Evolutionary conservation across 2,797 vertebrate species (phyloP), one percentile per base, ranked within the genome.

Genomic region (Todus mexicanus): DNA sequence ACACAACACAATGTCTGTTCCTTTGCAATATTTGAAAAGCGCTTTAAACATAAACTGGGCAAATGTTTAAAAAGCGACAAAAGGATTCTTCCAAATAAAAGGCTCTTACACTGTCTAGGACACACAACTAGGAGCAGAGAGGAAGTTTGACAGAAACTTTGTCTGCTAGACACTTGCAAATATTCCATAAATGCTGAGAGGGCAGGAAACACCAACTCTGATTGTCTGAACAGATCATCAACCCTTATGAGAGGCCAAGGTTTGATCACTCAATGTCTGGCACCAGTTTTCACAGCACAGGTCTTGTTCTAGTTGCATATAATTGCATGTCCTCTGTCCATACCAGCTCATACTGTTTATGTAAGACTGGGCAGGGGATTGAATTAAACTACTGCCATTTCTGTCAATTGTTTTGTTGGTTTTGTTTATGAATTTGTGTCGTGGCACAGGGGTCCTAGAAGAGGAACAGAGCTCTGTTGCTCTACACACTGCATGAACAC

Each of bases 101-200:
- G 40, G 13, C 66, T n/a, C 29, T 80, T 71, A 42, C 5, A 10
- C 13, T 45, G 27, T 45, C 35, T 57, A 37, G 43, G 70, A 29
- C 40, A 48, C 0, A 2, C 1, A 0, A 31, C 63, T 69, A 56
- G 74, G 72, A 87, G 37, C 33, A 77, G 81, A 90, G 93, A 92
- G 92, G 84, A 95, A 96, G 81, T 92, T 83, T 87, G 78, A 77
- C 64, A 83, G 72, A 87, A 94, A 71, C 50, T 92, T 71, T 89
- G 80, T 84, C 78, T 83, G 60, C 45, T 95, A 89, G 61, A 92
- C 56, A 80, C 56, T 93, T 95, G 84, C 69, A 92, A 48, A 92
- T 87, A 96, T 94, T 94, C 89, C 90, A 90, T 91, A 92, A 94
- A 91, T 78, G 89, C 90, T 94, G 92, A 92, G 33, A 94, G 63